These are phyloP conservation scores for Heteractis magnifica DNA, from an alignment of 92 coral and sea anemone genomes.

Conservation along the genomic window DNA sequence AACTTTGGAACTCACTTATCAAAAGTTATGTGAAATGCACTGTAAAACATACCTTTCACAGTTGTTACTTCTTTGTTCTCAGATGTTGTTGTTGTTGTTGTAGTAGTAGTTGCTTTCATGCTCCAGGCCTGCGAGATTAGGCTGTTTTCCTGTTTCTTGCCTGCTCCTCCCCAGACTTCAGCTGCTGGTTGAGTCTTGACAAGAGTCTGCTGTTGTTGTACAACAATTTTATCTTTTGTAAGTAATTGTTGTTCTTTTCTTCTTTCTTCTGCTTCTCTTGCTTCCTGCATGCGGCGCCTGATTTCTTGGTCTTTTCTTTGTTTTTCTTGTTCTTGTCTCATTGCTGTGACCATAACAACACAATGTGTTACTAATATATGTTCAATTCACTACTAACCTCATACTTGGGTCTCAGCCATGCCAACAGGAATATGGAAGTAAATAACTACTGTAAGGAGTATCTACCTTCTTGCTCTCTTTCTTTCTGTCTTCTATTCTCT, in stretches of 20 bases:
- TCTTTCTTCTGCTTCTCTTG: slow-evolving; percentile 67
- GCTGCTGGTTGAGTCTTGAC: slow-evolving; percentile 3
- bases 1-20: too few species aligned
- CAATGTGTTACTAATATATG: neutral
- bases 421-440: too few species aligned
- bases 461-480: slow-evolving; percentile 85
- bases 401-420: too few species aligned
- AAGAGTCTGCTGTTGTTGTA: slow-evolving; percentile 43
- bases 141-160: slow-evolving; percentile 13
- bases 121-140: slow-evolving; percentile 1
- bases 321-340: slow-evolving; percentile 88
- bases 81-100: neutral
- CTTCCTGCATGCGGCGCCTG: slow-evolving; percentile 83
- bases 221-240: slow-evolving; percentile 79
- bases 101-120: neutral
- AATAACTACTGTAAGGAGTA: too few species aligned
- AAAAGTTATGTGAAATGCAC: too few species aligned
- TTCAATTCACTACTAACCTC: too few species aligned
- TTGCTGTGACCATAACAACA: slow-evolving; percentile 49
- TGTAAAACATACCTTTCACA: neutral
- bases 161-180: slow-evolving; percentile 3
- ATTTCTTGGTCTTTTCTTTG: slow-evolving; percentile 93
- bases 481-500: slow-evolving; percentile 75
- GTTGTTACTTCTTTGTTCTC: slow-evolving; percentile 16
- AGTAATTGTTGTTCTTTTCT: slow-evolving; percentile 75